phyloP scores from a whole-genome alignment of 2,888 invertebrate genomes.

The Kryphioiulus occultus region DNA sequence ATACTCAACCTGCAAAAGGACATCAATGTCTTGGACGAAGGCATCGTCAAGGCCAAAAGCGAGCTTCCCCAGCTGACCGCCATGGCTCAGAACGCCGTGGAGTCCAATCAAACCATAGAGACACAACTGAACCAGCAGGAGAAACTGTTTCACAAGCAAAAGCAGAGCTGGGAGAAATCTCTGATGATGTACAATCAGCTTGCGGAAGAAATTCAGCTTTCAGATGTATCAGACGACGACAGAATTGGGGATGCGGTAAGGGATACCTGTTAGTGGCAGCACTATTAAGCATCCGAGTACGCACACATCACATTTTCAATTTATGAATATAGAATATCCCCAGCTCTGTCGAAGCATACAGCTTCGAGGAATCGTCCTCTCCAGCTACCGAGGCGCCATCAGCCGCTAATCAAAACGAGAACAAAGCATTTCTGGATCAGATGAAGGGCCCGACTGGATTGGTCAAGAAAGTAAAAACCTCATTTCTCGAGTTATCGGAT shows the following conservation, averaged over 20 bases:
- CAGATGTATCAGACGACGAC: conserved; percentile 20
- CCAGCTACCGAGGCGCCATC: conserved; percentile 4
- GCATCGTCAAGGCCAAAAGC: conserved; percentile 35
- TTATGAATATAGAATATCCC: conserved; percentile 42
- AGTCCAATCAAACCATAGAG: conserved; percentile 43
- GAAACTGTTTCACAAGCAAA: conserved; percentile 44
- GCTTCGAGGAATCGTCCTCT: conserved; percentile 45
- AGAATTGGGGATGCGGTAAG: conserved; percentile 26
- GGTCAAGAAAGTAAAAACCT: background rate
- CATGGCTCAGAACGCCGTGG: conserved; percentile 18
- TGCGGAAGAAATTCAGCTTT: conserved; percentile 17
- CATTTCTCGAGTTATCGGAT: no score
- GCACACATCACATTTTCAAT: no score
- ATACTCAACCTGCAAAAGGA: conserved; percentile 48
- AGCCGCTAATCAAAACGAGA: background rate
- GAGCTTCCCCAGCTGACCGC: conserved; percentile 36
- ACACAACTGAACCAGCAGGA: conserved; percentile 27
- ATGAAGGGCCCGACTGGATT: conserved; percentile 32
- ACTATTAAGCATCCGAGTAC: no score
- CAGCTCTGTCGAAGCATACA: conserved; percentile 37
- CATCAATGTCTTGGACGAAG: conserved; percentile 20
- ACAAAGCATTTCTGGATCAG: conserved; percentile 14
- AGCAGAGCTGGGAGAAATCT: conserved; percentile 44
- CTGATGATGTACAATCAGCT: conserved; percentile 45
- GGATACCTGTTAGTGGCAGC: background rate